Conservation (phyloP, 2,888 invertebrate species). For the Metalampra italica region DNA sequence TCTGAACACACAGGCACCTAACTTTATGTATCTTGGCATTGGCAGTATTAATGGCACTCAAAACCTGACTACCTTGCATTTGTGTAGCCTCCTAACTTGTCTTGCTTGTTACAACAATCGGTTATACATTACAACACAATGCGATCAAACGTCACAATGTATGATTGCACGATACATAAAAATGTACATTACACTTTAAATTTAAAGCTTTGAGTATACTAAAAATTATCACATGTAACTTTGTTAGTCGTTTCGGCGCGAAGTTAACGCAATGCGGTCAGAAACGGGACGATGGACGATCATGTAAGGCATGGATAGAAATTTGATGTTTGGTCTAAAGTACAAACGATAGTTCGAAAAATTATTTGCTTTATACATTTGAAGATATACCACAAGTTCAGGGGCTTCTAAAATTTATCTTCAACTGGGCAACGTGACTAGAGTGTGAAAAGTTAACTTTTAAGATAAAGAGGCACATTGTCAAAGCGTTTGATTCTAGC, state of each 20-base stretch:
- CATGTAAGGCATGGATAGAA: neutral
- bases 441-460: neutral
- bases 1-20: slow-evolving; percentile 75
- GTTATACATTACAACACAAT: slow-evolving; percentile 1
- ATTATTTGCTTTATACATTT: too few species aligned
- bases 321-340: neutral
- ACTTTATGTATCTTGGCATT: slow-evolving; percentile 63
- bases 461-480: too few species aligned
- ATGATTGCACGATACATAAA: slow-evolving; percentile 26
- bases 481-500: too few species aligned
- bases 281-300: neutral
- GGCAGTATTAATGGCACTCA: slow-evolving; percentile 69
- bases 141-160: slow-evolving; percentile 8
- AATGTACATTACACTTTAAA: slow-evolving; percentile 30
- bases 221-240: slow-evolving; percentile 56
- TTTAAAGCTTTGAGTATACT: slow-evolving; percentile 52
- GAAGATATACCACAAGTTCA: too few species aligned
- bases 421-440: too few species aligned
- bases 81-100: slow-evolving; percentile 25
- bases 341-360: too few species aligned
- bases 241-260: slow-evolving; percentile 36
- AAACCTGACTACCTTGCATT: slow-evolving; percentile 29
- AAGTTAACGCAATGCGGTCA: slow-evolving; percentile 27
- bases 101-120: slow-evolving; percentile 1
- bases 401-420: too few species aligned